phyloP scores from a whole-genome alignment of 2,113 vertebrate genomes.

The Malaclemys terrapin region DNA sequence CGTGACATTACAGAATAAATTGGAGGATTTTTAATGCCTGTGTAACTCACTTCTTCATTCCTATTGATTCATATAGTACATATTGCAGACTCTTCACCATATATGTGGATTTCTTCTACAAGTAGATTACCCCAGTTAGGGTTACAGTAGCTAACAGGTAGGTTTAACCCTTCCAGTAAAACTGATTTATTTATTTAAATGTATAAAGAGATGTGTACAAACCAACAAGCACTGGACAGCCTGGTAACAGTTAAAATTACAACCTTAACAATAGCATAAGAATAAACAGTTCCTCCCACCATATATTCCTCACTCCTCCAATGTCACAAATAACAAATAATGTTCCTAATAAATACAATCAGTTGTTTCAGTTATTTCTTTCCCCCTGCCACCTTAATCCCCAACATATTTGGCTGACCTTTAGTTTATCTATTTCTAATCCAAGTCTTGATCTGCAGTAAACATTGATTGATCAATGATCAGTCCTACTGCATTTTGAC shows the following conservation, averaged over 20 bases:
- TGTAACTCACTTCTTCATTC: not conserved
- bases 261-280: not conserved
- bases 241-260: not conserved
- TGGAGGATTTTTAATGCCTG: not conserved
- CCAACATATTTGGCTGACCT: not conserved
- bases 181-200: constrained; percentile 9
- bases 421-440: not conserved
- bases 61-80: not conserved
- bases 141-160: not conserved
- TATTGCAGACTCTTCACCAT: not conserved
- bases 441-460: not conserved
- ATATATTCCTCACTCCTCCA: not conserved
- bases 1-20: not conserved
- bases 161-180: not conserved
- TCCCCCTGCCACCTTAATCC: not conserved
- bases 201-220: not conserved
- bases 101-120: not conserved
- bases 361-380: not conserved
- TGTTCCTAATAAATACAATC: not conserved
- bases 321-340: not conserved
- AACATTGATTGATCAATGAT: not conserved
- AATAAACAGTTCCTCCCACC: not conserved
- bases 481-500: not conserved
- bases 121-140: not conserved
- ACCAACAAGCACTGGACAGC: not conserved